A percentile compares a stretch with the other conserved stretches of the same genome.
These are phyloP conservation scores for Agapostemon virescens DNA, from an alignment of 2,888 invertebrate species.

Conservation along the genomic window DNA sequence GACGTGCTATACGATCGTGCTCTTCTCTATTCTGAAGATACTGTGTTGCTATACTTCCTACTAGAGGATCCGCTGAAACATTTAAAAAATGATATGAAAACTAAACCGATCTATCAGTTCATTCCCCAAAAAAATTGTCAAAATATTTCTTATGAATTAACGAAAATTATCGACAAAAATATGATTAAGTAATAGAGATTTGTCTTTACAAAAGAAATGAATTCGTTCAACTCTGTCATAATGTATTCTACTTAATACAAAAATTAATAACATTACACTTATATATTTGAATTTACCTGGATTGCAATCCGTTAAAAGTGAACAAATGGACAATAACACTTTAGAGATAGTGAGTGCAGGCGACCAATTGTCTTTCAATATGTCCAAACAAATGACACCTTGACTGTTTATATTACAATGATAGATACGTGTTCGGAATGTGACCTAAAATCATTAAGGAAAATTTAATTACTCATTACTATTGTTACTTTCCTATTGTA, in stretches of 20 bases:
- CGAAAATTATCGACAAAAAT: neutral
- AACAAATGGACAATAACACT: slow-evolving; percentile 98
- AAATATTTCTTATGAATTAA: neutral
- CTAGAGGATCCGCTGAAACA: slow-evolving; percentile 94
- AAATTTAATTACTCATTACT: slow-evolving; percentile 22
- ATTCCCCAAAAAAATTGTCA: neutral
- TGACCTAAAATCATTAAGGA: slow-evolving; percentile 83
- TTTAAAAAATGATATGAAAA: slow-evolving; percentile 17
- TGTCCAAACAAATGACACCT: slow-evolving; percentile 98
- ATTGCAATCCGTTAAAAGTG: slow-evolving; percentile 98
- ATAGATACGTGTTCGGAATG: slow-evolving; percentile 98
- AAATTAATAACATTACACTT: neutral
- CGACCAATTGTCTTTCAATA: slow-evolving; percentile 99
- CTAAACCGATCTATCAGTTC: neutral
- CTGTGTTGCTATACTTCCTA: slow-evolving; percentile 98
- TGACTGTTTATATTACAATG: slow-evolving; percentile 99
- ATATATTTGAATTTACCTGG: slow-evolving; percentile 86
- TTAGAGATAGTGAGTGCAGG: slow-evolving; percentile 99
- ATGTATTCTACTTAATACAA: neutral
- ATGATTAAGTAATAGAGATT: neutral
- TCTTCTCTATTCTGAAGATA: slow-evolving; percentile 98
- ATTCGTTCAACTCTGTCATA: neutral
- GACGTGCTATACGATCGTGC: slow-evolving; percentile 98
- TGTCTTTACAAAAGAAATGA: neutral
- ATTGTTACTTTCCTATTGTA: neutral